Conservation (phyloP, 2,113 vertebrate species). For the Pagrus major region DNA sequence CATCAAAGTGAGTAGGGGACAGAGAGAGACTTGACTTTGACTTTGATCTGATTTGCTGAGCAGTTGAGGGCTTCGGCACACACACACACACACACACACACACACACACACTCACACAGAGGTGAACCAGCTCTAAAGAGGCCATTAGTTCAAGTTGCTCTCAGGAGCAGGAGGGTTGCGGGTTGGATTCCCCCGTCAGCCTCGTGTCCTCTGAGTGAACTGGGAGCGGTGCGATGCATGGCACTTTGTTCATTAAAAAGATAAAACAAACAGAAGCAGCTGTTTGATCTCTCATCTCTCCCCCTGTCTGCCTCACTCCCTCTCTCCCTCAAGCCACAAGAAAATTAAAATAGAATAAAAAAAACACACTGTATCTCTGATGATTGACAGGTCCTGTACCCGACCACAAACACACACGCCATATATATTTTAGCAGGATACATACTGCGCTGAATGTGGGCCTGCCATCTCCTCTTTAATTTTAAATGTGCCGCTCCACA, state of each 20-base stretch:
- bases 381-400: conserved; percentile 32
- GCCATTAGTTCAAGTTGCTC: conserved; percentile 20
- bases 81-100: not conserved
- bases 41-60: conserved; percentile 59
- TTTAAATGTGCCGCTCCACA: not conserved
- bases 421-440: not conserved
- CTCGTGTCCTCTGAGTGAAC: conserved; percentile 49
- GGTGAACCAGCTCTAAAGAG: conserved; percentile 2
- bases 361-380: not conserved
- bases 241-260: conserved; percentile 63
- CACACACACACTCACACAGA: not conserved
- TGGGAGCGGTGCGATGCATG: conserved; percentile 16
- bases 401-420: not conserved
- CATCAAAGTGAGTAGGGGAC: conserved; percentile 61
- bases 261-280: conserved; percentile 55
- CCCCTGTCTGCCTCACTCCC: conserved; percentile 1
- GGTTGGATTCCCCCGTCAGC: conserved; percentile 47
- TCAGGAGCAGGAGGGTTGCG: conserved; percentile 15
- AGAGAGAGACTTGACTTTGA: conserved; percentile 61
- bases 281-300: conserved; percentile 58
- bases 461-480: not conserved
- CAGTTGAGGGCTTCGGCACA: conserved; percentile 3
- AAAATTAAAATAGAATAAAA: not conserved
- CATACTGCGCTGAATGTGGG: not conserved
- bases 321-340: conserved; percentile 6